These are phyloP conservation scores for Tetragonula clypearis DNA, from an alignment of 1,140 invertebrate species.

Conservation along the genomic window DNA sequence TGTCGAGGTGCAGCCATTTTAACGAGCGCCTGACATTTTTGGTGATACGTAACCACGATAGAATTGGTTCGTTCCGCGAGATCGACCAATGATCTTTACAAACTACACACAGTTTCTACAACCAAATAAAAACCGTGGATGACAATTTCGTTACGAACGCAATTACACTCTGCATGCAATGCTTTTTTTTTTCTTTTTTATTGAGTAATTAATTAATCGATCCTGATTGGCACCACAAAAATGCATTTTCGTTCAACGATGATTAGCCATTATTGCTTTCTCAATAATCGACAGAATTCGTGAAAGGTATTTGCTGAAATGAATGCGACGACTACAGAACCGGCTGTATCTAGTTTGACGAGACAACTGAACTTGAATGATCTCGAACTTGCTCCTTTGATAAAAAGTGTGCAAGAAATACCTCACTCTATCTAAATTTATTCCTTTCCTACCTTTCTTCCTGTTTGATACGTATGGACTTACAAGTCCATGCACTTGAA, in stretches of 20 bases:
- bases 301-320: neutral
- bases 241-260: neutral
- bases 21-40: constrained; percentile 4
- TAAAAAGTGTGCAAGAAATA: neutral
- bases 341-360: neutral
- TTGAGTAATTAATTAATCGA: constrained; percentile 13
- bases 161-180: neutral
- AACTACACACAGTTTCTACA: neutral
- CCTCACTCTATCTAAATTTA: constrained; percentile 4
- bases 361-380: constrained; percentile 13
- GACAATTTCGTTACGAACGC: neutral
- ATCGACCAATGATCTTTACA: neutral
- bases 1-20: neutral
- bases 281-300: neutral
- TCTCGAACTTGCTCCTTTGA: constrained; percentile 2
- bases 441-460: constrained; percentile 25
- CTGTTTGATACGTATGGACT: neutral
- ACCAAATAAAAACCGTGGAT: neutral
- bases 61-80: neutral
- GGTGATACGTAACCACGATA: neutral
- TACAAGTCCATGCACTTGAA: neutral
- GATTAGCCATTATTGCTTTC: neutral
- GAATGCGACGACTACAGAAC: neutral
- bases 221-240: neutral
- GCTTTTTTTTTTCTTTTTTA: neutral